Evolutionary conservation across 2,888 invertebrate species (phyloP), one percentile per base, ranked within the genome.

Genomic region (Trichogramma dendrolimi): DNA sequence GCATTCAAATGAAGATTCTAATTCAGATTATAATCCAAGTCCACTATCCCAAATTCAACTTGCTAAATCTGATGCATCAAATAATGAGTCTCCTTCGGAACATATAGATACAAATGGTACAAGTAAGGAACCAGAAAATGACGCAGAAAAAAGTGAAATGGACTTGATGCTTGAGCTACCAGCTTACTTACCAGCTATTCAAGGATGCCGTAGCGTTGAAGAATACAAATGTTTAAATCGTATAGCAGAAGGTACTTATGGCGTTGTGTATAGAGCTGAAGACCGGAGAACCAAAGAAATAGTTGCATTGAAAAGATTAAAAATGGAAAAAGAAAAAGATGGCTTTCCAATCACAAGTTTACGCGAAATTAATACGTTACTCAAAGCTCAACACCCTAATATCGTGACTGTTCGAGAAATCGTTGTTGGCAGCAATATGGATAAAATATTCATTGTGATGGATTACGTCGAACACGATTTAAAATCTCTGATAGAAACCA

Each of bases 261-360:
- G 99, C 61, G 96, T 99, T 52, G 99, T 99, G 60, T 99, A 97
- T 80, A 82, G 94, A 62, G 98, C 98, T 8, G 87, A 91, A 68
- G 97, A 99, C 76, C 96, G 96, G 81, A 87, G 96, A 63, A 96
- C 96, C 57, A 92, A 94, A 70, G 96, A 98, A 84, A 95, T 98
- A 69, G 99, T 99, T 8, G 99, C 99, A 27, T 82, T 99, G 61
- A 99, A 99, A 80, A 86, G 96, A 62, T 84, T 99, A 11, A 99
- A 99, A 85, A 99, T 99, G 98, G 99, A 99, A 80, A 96, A 97
- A 75, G 99, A 99, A 79, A 97, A 96, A 74, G 98, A 99, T 81
- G 99, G 99, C 57, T 99, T 99, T 78, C 99, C 99, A 1, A 98
- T 99, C 59, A 99, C 99, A 4, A 97, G 97, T 40, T 81, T 99